Evolutionary conservation across 2,888 invertebrate species (phyloP).

Genomic region (Prenolepis imparis): DNA sequence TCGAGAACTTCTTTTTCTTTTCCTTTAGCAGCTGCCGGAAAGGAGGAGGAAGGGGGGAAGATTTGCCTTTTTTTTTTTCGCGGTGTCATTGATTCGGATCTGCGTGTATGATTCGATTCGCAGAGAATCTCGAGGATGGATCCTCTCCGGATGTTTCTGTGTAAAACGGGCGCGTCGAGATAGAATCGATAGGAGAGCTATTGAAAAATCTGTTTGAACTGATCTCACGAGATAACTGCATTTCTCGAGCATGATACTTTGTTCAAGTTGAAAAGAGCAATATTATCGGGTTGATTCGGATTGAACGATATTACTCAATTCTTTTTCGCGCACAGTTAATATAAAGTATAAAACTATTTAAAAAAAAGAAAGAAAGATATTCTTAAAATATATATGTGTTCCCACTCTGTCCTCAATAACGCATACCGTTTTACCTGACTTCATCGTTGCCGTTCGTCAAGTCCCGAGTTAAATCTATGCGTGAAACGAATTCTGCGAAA

Average conservation of each 20-base stretch:
- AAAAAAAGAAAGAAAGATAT: background rate
- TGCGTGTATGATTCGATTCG: constrained; percentile 41
- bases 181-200: constrained; percentile 16
- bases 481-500: constrained; percentile 18
- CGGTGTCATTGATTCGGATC: constrained; percentile 43
- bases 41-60: constrained; percentile 41
- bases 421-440: background rate
- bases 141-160: background rate
- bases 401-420: background rate
- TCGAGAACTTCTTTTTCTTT: constrained; percentile 48
- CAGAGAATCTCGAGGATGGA: constrained; percentile 33
- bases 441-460: background rate
- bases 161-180: constrained; percentile 20
- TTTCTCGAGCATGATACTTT: background rate
- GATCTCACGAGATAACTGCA: constrained; percentile 19
- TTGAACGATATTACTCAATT: too few relatives aligned
- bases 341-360: constrained; percentile 2
- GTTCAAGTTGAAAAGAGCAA: background rate
- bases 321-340: background rate
- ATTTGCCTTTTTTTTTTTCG: constrained; percentile 51
- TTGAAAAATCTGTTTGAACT: constrained; percentile 6
- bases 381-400: background rate
- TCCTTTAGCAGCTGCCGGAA: constrained; percentile 62
- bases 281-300: background rate
- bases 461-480: background rate